Evolutionary conservation across 2,113 vertebrate species (phyloP).

Genomic region (Sapajus apella): DNA sequence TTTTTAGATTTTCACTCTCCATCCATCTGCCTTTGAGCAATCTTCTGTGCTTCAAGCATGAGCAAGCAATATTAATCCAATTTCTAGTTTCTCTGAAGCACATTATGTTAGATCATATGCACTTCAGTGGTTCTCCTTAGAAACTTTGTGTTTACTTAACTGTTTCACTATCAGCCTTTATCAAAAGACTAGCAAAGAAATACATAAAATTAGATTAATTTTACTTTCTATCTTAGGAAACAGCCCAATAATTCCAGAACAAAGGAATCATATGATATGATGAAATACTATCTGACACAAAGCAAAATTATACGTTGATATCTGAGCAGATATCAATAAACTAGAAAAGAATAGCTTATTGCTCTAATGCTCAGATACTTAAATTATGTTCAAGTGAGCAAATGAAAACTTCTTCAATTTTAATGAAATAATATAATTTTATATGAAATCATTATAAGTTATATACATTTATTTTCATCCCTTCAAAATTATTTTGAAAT

Average conservation of each 20-base stretch:
- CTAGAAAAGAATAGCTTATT: neutral
- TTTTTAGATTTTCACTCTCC: constrained; percentile 84
- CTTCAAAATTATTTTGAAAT: neutral
- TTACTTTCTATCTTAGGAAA: neutral
- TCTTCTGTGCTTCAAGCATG: constrained; percentile 87
- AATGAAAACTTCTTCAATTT: neutral
- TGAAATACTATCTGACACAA: neutral
- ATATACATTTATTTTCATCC: neutral
- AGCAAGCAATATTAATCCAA: constrained; percentile 88
- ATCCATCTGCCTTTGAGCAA: constrained; percentile 86
- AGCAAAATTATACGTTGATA: constrained; percentile 26
- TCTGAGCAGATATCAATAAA: constrained; percentile 26
- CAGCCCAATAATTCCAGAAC: neutral
- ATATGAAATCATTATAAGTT: neutral
- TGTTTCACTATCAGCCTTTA: constrained; percentile 67
- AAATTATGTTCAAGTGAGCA: neutral
- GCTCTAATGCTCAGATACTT: neutral
- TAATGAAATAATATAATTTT: neutral
- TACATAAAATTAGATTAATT: neutral
- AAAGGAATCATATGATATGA: neutral
- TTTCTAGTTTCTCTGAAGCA: constrained; percentile 83
- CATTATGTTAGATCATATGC: constrained; percentile 83
- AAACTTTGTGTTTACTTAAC: constrained; percentile 79
- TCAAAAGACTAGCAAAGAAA: neutral
- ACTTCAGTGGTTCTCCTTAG: constrained; percentile 74